A percentile compares a stretch with the other conserved stretches of the same genome.
Conservation (phyloP, 1,140 invertebrate genomes). For the Pteromalus puparum region DNA sequence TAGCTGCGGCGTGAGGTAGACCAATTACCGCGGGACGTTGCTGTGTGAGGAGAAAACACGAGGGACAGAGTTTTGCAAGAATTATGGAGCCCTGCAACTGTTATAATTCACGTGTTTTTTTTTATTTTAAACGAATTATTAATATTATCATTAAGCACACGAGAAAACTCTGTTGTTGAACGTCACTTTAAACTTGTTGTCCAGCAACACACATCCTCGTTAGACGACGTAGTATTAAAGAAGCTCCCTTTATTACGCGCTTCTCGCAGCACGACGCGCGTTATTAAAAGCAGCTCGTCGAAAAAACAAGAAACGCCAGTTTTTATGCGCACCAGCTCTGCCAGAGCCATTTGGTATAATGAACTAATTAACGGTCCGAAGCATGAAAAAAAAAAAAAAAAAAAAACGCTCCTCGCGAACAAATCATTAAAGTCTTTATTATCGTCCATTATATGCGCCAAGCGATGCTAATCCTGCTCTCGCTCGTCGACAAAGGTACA, state of each 20-base stretch:
- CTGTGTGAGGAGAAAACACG: no score
- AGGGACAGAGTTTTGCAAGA: no score
- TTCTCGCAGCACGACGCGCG: no score
- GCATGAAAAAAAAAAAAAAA: not conserved
- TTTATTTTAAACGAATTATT: no score
- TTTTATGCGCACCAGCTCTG: not conserved
- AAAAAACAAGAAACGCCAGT: not conserved
- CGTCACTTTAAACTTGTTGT: not conserved
- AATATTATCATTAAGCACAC: no score
- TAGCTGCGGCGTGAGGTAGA: no score
- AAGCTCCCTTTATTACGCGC: not conserved
- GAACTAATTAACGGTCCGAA: not conserved
- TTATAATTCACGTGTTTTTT: no score
- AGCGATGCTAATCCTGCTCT: constrained; percentile 13
- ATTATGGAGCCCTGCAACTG: no score
- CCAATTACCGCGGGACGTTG: no score
- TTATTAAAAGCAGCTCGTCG: not conserved
- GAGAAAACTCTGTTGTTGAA: no score
- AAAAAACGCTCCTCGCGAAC: not conserved
- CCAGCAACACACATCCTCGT: not conserved
- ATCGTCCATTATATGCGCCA: constrained; percentile 1
- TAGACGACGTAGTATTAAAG: not conserved
- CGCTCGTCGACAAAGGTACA: not conserved
- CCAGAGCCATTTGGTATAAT: not conserved
- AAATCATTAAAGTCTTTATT: constrained; percentile 49